These are phyloP conservation scores for Rousettus madagascariensis DNA, from an alignment of 2,797 vertebrate species.

Conservation along the genomic window DNA sequence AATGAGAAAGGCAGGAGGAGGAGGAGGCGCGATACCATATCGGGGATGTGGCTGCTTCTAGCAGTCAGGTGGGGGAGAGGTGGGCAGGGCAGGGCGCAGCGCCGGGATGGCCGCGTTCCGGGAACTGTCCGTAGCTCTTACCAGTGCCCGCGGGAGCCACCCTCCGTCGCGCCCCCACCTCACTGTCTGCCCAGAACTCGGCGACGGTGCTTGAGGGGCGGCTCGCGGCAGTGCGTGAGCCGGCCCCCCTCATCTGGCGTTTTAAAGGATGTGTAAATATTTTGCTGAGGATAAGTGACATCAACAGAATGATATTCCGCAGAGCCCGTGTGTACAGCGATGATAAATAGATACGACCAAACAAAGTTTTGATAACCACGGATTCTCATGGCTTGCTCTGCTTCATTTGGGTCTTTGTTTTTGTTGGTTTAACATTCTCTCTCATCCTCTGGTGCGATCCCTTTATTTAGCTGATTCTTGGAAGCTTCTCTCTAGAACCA, in stretches of 20 bases:
- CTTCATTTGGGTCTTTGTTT: conserved; percentile 70
- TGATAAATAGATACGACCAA: conserved; percentile 67
- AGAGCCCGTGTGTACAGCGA: conserved; percentile 61
- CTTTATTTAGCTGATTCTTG: conserved; percentile 69
- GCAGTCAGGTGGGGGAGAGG: conserved; percentile 61
- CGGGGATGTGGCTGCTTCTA: conserved; percentile 51
- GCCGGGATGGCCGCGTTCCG: neutral
- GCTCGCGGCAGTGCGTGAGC: conserved; percentile 39
- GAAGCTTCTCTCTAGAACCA: conserved; percentile 65
- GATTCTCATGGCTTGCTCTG: conserved; percentile 62
- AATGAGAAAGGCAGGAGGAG: conserved; percentile 42
- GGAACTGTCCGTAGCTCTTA: conserved; percentile 58
- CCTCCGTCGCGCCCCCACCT: neutral
- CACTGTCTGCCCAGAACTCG: conserved; percentile 8
- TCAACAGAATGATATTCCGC: conserved; percentile 70
- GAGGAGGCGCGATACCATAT: conserved; percentile 21
- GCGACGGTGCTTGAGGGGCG: conserved; percentile 43
- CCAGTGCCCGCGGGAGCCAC: conserved; percentile 58
- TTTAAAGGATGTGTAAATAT: conserved; percentile 77
- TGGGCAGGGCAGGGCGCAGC: conserved; percentile 46
- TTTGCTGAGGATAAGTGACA: conserved; percentile 77
- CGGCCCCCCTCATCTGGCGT: conserved; percentile 72
- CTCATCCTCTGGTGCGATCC: conserved; percentile 48
- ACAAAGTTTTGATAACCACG: conserved; percentile 68
- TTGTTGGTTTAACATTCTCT: conserved; percentile 62